These are phyloP conservation scores for Apotomis turbidana DNA, from an alignment of 2,888 invertebrate species.

Conservation along the genomic window DNA sequence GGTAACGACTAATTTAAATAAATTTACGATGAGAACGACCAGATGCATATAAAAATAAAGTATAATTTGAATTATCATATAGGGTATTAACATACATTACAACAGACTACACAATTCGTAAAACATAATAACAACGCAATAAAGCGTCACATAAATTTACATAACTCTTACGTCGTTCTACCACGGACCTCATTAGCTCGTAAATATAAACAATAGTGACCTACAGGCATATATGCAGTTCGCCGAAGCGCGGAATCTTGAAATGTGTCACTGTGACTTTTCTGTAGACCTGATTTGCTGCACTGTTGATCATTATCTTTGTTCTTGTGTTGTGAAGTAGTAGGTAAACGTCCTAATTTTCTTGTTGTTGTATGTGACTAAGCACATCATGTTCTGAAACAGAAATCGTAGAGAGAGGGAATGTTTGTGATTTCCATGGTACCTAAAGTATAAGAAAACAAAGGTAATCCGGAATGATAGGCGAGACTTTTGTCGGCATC, in stretches of 20 bases:
- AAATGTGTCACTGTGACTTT: constrained; percentile 35
- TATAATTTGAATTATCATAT: neutral
- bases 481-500: no score
- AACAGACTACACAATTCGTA: neutral
- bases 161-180: constrained; percentile 6
- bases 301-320: constrained; percentile 19
- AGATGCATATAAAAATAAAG: no score
- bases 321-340: constrained; percentile 13
- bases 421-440: no score
- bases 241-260: constrained; percentile 45
- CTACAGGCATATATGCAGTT: constrained; percentile 51
- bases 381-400: neutral
- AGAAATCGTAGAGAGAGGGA: no score
- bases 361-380: neutral
- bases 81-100: neutral
- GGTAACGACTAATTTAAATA: no score
- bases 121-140: neutral
- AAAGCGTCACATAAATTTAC: constrained; percentile 4
- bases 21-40: no score
- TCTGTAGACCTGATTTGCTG: constrained; percentile 16
- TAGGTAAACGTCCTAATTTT: no score
- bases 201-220: constrained; percentile 53
- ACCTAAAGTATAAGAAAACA: no score
- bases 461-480: no score
- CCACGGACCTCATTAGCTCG: constrained; percentile 20